Percentiles rank a stretch among this genome's conserved stretches.
phyloP scores from a whole-genome alignment of 2,888 invertebrate species.

The Drosophila yooni region DNA sequence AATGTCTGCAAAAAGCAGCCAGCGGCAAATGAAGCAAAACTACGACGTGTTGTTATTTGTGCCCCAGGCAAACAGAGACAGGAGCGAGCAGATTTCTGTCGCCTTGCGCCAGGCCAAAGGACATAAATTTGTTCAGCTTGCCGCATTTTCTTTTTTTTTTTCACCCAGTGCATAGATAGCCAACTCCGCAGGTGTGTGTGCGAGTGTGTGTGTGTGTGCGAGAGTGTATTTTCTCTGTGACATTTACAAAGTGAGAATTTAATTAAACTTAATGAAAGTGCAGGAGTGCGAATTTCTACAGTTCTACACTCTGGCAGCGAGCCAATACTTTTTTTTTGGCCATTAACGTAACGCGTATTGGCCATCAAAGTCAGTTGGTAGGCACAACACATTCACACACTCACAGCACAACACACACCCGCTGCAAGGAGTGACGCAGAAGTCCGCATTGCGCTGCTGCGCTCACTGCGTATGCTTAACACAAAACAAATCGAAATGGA shows the following conservation, averaged over 20 bases:
- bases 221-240: conserved; percentile 56
- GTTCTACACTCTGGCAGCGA: conserved; percentile 49
- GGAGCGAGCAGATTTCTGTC: conserved; percentile 69
- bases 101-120: conserved; percentile 65
- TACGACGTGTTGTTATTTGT: conserved; percentile 76
- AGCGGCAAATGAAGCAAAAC: conserved; percentile 74
- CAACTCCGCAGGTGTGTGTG: conserved; percentile 10
- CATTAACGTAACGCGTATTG: conserved; percentile 26
- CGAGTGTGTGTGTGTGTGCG: conserved; percentile 48
- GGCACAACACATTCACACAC: background rate
- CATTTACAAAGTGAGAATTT: conserved; percentile 79
- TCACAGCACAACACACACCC: background rate
- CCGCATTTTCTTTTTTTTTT: conserved; percentile 53
- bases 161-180: conserved; percentile 48
- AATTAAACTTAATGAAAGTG: conserved; percentile 79
- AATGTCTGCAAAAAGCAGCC: conserved; percentile 68
- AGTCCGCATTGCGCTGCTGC: conserved; percentile 4
- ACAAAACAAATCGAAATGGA: conserved; percentile 61
- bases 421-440: background rate
- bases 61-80: conserved; percentile 26
- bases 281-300: conserved; percentile 52
- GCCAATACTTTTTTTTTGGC: conserved; percentile 61
- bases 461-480: conserved; percentile 75
- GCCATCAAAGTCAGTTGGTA: conserved; percentile 38
- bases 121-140: conserved; percentile 77